Evolutionary conservation across 2,113 vertebrate genomes (phyloP), one percentile per base, ranked within the genome.

Genomic region (Hyperopisus bebe): DNA sequence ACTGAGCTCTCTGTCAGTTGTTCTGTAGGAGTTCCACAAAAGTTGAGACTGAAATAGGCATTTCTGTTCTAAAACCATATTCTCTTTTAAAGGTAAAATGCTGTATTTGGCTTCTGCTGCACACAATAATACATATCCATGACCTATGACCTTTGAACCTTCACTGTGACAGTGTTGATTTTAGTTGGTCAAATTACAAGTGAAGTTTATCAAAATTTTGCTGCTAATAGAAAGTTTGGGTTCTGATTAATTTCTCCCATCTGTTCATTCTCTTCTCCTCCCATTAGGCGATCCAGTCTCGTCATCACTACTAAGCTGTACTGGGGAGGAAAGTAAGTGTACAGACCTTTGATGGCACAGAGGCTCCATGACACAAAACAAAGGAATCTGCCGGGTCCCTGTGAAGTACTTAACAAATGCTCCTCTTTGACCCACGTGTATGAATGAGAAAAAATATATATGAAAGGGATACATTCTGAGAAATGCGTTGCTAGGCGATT

Each of bases 301-400:
- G 98, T 99, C 93, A 99, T 99, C 88, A 99, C 98, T 86, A 99
- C 98, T 3, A 99, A 99, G 93, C 96, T 99, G 58, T 99, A 98
- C 95, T 99, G 98, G 98, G 98, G 98, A 92, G 98, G 98, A 96
- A 99, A 98, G 98, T 99, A 96, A 98, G 98, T 99, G 50, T 1
- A 0, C 44, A 47, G 42, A 47, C 24, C 24, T 3, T 47, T 47
- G 1, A 13, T 84, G 82, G 21, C 9, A 83, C 31, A 77, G 31
- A 39, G 15, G 70, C 35, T 5, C 31, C 15, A 0, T 77, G 31
- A 77, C 70, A 39, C 70, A 74, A 5, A 35, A 35, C n/a, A 77
- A 0, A 5, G 31, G 31, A 6, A 5, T 39, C 70, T 39, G 66
- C 13, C 0, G 27, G 66, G 4, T 74, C 13, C 27, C 27, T 15